Conservation (phyloP, 2,113 vertebrate genomes). For the Chaenogobius annularis region DNA sequence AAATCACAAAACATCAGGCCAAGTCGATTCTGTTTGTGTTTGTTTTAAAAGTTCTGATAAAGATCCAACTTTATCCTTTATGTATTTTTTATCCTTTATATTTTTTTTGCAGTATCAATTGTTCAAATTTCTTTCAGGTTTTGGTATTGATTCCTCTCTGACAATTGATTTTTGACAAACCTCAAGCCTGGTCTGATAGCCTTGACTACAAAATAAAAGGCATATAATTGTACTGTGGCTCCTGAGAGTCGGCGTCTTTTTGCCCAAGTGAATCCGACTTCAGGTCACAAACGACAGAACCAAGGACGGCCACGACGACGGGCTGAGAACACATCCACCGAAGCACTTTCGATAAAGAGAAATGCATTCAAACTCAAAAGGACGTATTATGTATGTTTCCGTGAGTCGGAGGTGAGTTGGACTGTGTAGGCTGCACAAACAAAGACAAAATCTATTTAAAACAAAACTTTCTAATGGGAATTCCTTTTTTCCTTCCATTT, state of each 20-base stretch:
- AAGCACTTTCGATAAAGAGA: not conserved
- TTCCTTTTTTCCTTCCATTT: no score
- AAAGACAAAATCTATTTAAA: no score
- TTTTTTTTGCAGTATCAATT: no score
- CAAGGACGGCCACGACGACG: not conserved
- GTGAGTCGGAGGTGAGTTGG: no score
- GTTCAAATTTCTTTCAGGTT: not conserved
- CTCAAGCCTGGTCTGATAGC: not conserved
- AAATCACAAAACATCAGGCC: no score
- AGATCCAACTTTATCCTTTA: no score
- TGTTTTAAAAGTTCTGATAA: no score
- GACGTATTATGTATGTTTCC: no score
- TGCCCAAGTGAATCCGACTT: not conserved
- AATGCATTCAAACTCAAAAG: not conserved
- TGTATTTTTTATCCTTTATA: no score
- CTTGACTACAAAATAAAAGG: not conserved
- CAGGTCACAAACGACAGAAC: not conserved
- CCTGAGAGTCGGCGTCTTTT: not conserved
- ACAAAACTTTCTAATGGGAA: no score
- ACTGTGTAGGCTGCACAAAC: no score
- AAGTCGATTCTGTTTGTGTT: no score
- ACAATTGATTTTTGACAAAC: not conserved
- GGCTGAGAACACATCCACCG: not conserved
- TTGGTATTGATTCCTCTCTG: not conserved
- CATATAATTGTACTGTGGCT: not conserved